Evolutionary conservation across 2,797 vertebrate species (phyloP), one percentile per base, ranked within the genome.

Genomic region (Picus viridis): DNA sequence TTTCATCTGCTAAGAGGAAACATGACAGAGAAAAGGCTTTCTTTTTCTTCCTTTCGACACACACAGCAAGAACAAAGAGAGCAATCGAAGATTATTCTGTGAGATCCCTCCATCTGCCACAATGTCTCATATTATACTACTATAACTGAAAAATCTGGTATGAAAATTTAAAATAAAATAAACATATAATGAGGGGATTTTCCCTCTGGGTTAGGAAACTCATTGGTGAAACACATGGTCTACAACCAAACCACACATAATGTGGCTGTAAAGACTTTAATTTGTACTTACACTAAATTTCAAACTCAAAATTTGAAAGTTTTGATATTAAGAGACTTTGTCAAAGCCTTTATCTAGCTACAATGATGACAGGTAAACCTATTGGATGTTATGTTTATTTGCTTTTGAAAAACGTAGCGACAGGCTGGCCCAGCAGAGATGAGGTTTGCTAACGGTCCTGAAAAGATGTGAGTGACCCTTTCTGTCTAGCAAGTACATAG

Each of bases 21-120:
- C 67, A 94, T 83, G 84, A 86, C 94, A 95, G 65, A 93, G 85
- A 91, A 96, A 97, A 96, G 87, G 36, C 45, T 90, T 93, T 91
- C 91, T 94, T 90, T 96, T 97, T 93, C 97, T 98, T 97, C 96
- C 88, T 93, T 96, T 90, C 83, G 95, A 96, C 79, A 92, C 0
- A 1, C 95, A 96, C 75, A 93, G 84, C 57, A 92, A 94, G 73
- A 96, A 97, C 86, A 95, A 91, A 95, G 88, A 84, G 81, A 96
- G 75, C 88, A 90, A 86, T 96, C 96, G 96, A 94, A 94, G 89
- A 95, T 95, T 97, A 93, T 95, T 97, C 91, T 72, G 83, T 79
- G 65, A 97, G 90, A 97, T 95, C 92, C 83, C 95, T 95, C 95
- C 96, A 89, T 96, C 96, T 96, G 95, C 96, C 94, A 92, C 73